Conservation (phyloP, 2,888 invertebrate species). For the Drosophila meridionalis region DNA sequence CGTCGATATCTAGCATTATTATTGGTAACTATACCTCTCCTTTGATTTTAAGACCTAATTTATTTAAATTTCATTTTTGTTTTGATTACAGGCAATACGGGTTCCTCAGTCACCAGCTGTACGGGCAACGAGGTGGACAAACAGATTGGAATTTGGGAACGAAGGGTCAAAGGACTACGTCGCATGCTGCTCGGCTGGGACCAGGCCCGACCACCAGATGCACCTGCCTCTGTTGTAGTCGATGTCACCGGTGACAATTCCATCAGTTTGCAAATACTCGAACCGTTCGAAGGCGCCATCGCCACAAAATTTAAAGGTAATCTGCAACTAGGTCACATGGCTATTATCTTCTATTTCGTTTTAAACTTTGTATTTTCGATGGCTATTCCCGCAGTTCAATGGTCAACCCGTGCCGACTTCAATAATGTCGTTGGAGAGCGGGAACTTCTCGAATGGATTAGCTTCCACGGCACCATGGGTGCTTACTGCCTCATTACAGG, state of each 20-base stretch:
- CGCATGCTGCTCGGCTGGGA: conserved; percentile 94
- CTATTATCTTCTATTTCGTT: conserved; percentile 20
- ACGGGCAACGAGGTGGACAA: conserved; percentile 92
- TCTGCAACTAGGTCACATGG: conserved; percentile 11
- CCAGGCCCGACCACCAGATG: conserved; percentile 92
- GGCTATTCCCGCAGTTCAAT: conserved; percentile 90
- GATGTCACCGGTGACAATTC: conserved; percentile 88
- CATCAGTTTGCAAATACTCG: conserved; percentile 88
- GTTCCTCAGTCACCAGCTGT: conserved; percentile 88
- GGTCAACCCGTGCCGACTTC: conserved; percentile 95
- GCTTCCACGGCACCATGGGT: conserved; percentile 85
- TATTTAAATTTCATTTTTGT: not conserved
- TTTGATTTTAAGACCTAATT: not conserved
- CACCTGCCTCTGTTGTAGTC: conserved; percentile 91
- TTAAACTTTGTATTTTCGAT: conserved; percentile 13
- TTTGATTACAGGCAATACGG: conserved; percentile 81
- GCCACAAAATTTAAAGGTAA: conserved; percentile 96
- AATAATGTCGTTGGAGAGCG: conserved; percentile 91
- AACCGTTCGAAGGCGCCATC: conserved; percentile 92
- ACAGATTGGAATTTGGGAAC: conserved; percentile 94
- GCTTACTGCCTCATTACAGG: conserved; percentile 87
- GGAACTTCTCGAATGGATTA: conserved; percentile 88
- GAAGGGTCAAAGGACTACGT: conserved; percentile 86
- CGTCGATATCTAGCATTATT: conserved; percentile 87
- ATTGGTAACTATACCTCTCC: conserved; percentile 84